Percentiles rank a stretch among this genome's conserved stretches.
Conservation (phyloP, 2,113 vertebrate species). For the Agapornis roseicollis region DNA sequence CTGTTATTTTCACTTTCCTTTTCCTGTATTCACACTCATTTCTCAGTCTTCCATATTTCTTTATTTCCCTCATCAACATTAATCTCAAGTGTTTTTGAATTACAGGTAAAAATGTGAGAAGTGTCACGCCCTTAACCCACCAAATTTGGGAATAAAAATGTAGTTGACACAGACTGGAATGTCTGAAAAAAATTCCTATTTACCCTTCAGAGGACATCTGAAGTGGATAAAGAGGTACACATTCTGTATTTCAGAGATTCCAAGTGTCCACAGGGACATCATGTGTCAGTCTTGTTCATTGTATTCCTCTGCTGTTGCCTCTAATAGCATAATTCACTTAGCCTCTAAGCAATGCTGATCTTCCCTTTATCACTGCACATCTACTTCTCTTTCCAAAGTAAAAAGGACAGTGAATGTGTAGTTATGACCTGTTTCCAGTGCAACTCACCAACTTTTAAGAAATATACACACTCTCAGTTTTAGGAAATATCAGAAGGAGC, state of each 20-base stretch:
- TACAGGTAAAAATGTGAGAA: not conserved
- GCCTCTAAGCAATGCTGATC: not conserved
- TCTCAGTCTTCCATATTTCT: not conserved
- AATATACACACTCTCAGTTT: not conserved
- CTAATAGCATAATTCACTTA: not conserved
- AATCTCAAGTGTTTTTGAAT: not conserved
- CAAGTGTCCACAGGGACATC: not conserved
- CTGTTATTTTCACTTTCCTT: not conserved
- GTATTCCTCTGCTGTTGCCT: not conserved
- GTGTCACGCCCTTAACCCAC: fast-evolving
- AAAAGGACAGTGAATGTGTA: not conserved
- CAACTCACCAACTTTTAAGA: not conserved
- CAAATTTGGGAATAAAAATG: not conserved
- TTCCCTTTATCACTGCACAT: not conserved
- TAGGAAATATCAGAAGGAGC: not conserved
- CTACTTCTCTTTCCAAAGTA: not conserved
- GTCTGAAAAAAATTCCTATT: not conserved
- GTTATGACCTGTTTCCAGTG: not conserved
- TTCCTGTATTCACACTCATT: not conserved
- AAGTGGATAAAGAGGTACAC: not conserved
- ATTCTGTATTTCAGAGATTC: not conserved
- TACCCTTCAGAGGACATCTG: not conserved
- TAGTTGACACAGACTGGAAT: not conserved
- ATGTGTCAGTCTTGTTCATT: not conserved
- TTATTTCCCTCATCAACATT: not conserved